phyloP scores from a whole-genome alignment of 2,113 vertebrate genomes.

The Centropus unirufus region DNA sequence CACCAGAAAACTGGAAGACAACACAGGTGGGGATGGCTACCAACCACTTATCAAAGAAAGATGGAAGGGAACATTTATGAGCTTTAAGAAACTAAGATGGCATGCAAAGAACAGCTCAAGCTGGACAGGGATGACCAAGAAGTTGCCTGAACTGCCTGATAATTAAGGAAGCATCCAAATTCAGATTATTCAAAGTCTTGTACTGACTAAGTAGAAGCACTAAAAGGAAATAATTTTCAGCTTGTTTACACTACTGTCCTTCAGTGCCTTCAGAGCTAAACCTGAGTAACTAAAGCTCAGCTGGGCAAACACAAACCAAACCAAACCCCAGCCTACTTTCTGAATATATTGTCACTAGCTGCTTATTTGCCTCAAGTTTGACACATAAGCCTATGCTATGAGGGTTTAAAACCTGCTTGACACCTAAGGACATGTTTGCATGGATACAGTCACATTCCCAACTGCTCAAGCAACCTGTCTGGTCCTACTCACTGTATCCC shows the following conservation, averaged over 20 bases:
- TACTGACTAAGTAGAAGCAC: not conserved
- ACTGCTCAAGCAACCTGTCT: not conserved
- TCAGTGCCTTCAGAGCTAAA: slow-evolving; percentile 11
- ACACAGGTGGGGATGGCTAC: not conserved
- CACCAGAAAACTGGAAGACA: not conserved
- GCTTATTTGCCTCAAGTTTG: not conserved
- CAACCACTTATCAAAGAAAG: not conserved
- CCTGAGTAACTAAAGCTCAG: not conserved
- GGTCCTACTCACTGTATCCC: not conserved
- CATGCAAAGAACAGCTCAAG: not conserved
- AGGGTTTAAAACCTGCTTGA: not conserved
- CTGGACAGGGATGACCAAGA: not conserved
- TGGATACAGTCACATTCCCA: not conserved
- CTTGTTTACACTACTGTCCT: not conserved
- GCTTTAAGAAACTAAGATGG: not conserved
- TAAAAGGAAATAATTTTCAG: slow-evolving; percentile 31
- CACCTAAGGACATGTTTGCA: not conserved
- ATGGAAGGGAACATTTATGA: not conserved
- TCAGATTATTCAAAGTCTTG: not conserved
- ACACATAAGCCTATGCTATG: not conserved
- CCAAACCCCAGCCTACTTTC: not conserved
- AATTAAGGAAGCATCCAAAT: not conserved
- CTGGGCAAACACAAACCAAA: slow-evolving; percentile 7
- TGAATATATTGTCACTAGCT: not conserved
- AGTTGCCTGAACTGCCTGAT: not conserved